A percentile compares a stretch with the other conserved stretches of the same genome.
Evolutionary conservation across 2,888 invertebrate species (phyloP).

Genomic region (Deilephila elpenor): DNA sequence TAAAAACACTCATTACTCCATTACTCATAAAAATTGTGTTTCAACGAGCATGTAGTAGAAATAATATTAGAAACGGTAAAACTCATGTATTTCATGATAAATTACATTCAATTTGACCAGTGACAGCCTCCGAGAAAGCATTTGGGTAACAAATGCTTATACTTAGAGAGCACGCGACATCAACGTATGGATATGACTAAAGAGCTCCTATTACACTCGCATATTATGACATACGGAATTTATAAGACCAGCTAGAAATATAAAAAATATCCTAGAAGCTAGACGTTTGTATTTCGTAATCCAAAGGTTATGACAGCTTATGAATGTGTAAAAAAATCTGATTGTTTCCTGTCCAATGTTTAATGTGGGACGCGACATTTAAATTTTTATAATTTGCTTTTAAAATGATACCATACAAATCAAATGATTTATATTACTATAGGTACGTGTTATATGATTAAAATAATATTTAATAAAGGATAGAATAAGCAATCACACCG

Average conservation of each 20-base stretch:
- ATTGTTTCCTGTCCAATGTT: neutral
- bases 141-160: constrained; percentile 80
- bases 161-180: constrained; percentile 77
- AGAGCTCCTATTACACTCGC: constrained; percentile 14
- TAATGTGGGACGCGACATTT: no score
- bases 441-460: no score
- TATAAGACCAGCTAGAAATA: no score
- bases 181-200: constrained; percentile 43
- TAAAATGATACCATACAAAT: no score
- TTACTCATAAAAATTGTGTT: neutral
- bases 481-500: no score
- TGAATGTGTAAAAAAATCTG: constrained; percentile 4
- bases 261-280: no score
- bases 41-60: neutral
- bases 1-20: neutral
- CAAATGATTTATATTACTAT: no score
- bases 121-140: constrained; percentile 79
- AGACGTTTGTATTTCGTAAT: no score
- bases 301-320: neutral
- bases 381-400: no score
- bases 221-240: neutral
- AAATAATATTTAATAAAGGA: no score
- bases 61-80: constrained; percentile 48
- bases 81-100: constrained; percentile 75
- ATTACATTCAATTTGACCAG: constrained; percentile 80